Base-by-base conservation (phyloP, 2,888 invertebrate species). In the Trichacis sp. region DNA sequence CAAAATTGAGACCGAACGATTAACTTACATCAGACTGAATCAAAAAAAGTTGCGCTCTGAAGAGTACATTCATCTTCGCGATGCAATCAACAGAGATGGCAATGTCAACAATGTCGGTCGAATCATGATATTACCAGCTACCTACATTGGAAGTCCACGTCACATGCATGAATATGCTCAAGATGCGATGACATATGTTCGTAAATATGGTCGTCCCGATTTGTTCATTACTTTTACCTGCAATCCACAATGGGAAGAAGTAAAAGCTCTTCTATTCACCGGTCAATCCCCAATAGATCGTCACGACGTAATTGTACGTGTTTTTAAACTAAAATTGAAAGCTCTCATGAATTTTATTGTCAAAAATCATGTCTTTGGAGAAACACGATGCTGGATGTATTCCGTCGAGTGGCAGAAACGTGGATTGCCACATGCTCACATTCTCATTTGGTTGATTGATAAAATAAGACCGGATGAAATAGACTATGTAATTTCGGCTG, bases 1-100 rank as follows among this genome's bases (percentile, higher is more conserved):
- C 0, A 83, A 84, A 75, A 76, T 84, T 9, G 82, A 83, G 64
- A 76, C 70, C 3, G 81, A 83, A 73, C 74, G 80, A 38, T 56
- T 83, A 20, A 36, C 42, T 49, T 84, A 59, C 66, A 69, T 84
- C 12, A 53, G 76, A 42, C 71, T 66, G n/a, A 81, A 81, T 58
- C 76, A 81, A 67, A 18, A 45, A 12, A 73, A 80, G 63, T 60
- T 81, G 20, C 73, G 80, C 40, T 42, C 73, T 24, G 73, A 82
- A 68, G 68, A 82, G 5, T 83, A 76, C 64, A 78, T 81, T 55
- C 73, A 72, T 67, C 59, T 79, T 5, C 69, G 69, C 50, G 76
- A 78, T 65, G 75, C 77, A 18, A 53, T 77, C 8, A 24, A 24
- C 24, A 3, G 3, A 24, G 54, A 72, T 71, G 69, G 47, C 40